phyloP scores from a whole-genome alignment of 2,888 invertebrate species.

The Drosophila antonietae region DNA sequence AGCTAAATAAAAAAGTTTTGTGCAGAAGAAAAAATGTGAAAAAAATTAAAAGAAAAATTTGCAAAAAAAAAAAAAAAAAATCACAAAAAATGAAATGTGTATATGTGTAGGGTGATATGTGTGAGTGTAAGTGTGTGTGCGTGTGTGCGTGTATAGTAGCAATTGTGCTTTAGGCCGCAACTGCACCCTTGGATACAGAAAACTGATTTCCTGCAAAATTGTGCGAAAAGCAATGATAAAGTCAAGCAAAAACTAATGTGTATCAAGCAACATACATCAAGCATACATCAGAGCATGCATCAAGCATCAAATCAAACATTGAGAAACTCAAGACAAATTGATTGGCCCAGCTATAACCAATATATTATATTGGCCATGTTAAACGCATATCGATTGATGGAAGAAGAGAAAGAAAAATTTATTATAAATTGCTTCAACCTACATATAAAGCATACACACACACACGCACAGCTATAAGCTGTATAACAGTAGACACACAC shows the following conservation, averaged over 20 bases:
- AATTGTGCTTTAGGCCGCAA: conserved; percentile 66
- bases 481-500: conserved; percentile 59
- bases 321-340: neutral
- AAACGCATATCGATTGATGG: conserved; percentile 79
- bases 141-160: conserved; percentile 62
- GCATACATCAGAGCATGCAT: neutral
- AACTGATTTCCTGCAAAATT: conserved; percentile 80
- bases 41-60: conserved; percentile 20
- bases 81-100: conserved; percentile 35
- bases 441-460: conserved; percentile 72
- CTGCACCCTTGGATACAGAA: conserved; percentile 82
- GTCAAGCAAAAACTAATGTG: neutral
- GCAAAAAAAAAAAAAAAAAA: conserved; percentile 37
- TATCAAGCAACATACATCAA: conserved; percentile 23
- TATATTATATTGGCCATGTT: conserved; percentile 27
- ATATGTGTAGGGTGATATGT: conserved; percentile 24
- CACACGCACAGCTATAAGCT: conserved; percentile 71
- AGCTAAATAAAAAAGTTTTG: conserved; percentile 7
- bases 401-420: conserved; percentile 62
- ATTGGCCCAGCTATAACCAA: neutral
- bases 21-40: conserved; percentile 25
- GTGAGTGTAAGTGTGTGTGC: conserved; percentile 31
- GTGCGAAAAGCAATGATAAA: conserved; percentile 21
- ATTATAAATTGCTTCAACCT: conserved; percentile 82
- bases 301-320: neutral